Conservation (phyloP, 2,797 vertebrate species). For the Masticophis lateralis region DNA sequence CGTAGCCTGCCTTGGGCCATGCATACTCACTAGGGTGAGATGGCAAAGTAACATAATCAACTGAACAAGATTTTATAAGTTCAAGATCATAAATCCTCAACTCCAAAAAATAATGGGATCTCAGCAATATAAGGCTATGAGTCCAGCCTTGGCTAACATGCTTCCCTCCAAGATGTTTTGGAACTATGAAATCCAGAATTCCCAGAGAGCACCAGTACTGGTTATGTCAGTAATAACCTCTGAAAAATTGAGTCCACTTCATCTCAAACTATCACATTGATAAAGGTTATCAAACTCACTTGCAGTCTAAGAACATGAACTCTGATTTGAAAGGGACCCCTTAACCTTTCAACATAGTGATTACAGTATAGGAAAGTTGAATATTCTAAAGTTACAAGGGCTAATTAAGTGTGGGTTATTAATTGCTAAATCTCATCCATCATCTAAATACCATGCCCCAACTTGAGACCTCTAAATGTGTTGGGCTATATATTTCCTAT, state of each 20-base stretch:
- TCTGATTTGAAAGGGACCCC: not conserved
- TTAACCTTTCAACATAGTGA: not conserved
- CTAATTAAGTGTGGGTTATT: not conserved
- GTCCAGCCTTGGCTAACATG: not conserved
- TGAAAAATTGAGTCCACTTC: not conserved
- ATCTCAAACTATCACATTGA: not conserved
- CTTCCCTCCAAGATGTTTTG: not conserved
- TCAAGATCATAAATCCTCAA: not conserved
- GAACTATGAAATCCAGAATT: not conserved
- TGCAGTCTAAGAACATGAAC: not conserved
- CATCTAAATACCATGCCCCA: not conserved
- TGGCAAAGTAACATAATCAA: not conserved
- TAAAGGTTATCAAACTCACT: not conserved
- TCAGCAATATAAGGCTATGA: not conserved
- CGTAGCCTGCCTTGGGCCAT: not conserved
- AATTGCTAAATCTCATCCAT: not conserved
- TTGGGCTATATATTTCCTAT: not conserved
- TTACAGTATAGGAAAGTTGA: not conserved
- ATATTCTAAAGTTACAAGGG: not conserved
- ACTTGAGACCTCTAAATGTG: not conserved
- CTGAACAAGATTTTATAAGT: not conserved
- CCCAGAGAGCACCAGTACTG: not conserved
- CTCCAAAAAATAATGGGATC: not conserved
- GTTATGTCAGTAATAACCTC: not conserved
- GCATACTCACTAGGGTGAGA: rapidly evolving